phyloP scores from a whole-genome alignment of 2,888 invertebrate genomes.

The Parnassius smintheus region DNA sequence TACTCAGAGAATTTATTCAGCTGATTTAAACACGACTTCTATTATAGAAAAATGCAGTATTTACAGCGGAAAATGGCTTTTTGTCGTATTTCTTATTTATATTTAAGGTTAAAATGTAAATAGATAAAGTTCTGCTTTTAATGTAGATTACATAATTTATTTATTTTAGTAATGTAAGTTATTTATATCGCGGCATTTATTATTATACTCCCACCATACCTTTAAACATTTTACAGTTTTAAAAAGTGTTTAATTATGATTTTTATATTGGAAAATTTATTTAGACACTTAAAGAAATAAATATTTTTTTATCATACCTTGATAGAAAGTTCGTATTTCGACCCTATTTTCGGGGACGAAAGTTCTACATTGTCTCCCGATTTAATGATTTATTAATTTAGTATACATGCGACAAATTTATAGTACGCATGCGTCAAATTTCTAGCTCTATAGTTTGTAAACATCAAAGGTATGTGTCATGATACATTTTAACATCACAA shows the following conservation, averaged over 20 bases:
- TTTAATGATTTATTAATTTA: too few species aligned
- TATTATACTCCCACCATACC: constrained; percentile 56
- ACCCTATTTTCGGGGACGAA: too few species aligned
- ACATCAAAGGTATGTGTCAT: too few species aligned
- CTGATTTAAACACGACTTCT: background rate
- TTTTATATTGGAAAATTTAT: background rate
- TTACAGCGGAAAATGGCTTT: constrained; percentile 9
- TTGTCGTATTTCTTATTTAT: constrained; percentile 27
- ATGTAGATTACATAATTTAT: constrained; percentile 40
- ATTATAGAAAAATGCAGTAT: background rate
- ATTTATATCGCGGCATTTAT: constrained; percentile 48
- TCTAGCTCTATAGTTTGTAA: too few species aligned
- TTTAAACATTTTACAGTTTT: constrained; percentile 25
- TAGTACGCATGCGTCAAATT: too few species aligned
- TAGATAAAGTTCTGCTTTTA: constrained; percentile 34
- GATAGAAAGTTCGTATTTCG: too few species aligned
- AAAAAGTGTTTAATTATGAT: background rate
- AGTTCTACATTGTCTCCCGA: too few species aligned
- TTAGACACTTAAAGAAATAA: background rate
- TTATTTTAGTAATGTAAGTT: constrained; percentile 48
- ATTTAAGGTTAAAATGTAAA: constrained; percentile 39
- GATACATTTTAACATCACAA: too few species aligned
- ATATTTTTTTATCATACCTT: background rate
- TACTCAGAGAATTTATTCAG: too few species aligned
- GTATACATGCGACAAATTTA: too few species aligned